These are phyloP conservation scores for Chesias legatella DNA, from an alignment of 2,888 invertebrate species.

Conservation along the genomic window DNA sequence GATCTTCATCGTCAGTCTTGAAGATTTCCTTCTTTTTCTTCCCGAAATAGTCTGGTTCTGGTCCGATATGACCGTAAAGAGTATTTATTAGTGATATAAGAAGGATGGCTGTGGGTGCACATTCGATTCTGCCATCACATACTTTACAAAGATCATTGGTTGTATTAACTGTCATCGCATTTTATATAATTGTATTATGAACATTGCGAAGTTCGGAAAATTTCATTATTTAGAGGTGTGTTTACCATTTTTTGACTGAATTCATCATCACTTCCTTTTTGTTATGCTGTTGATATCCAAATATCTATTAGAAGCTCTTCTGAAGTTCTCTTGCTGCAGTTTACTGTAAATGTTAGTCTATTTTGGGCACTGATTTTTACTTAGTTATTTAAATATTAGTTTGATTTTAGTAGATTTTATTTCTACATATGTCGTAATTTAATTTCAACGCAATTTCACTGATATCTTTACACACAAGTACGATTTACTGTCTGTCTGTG, in stretches of 20 bases:
- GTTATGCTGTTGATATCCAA: no score
- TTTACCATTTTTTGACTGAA: no score
- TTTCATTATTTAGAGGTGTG: no score
- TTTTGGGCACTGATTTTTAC: no score
- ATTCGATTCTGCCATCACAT: conserved; percentile 71
- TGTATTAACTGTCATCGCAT: conserved; percentile 66
- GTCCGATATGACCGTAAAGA: conserved; percentile 61
- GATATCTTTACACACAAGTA: conserved; percentile 3
- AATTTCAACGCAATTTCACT: neutral
- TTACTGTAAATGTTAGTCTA: no score
- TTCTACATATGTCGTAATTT: no score
- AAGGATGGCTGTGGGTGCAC: conserved; percentile 70
- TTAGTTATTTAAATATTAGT: no score
- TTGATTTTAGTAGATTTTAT: no score
- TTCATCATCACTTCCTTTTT: no score
- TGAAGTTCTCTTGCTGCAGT: no score
- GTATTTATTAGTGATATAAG: conserved; percentile 67
- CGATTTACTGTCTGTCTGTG: conserved; percentile 1
- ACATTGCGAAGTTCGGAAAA: conserved; percentile 2
- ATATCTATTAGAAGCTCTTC: no score
- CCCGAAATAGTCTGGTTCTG: conserved; percentile 64
- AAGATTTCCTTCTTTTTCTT: conserved; percentile 27
- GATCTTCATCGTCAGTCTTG: conserved; percentile 11
- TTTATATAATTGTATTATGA: conserved; percentile 37
- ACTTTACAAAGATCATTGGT: conserved; percentile 68